Base-by-base conservation (phyloP, 2,113 vertebrate species). In the Bufo gargarizans region DNA sequence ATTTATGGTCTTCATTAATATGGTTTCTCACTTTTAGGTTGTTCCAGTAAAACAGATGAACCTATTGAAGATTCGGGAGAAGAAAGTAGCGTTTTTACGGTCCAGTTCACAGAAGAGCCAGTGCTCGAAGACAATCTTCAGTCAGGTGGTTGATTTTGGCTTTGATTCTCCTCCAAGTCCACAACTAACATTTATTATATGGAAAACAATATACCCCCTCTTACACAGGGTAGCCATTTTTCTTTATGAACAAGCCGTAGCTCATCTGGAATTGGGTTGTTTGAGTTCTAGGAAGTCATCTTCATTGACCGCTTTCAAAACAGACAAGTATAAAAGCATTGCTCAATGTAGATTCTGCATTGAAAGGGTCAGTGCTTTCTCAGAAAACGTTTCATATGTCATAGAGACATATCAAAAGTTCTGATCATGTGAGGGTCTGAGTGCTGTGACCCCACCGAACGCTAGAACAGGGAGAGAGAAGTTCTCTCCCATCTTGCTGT, bases 71-170 rank as follows among this genome's bases (percentile, higher is more conserved):
- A 88, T 8, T 14, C 43, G 10, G 76, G n/a, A 22, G 87, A 82
- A 83, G 71, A 49, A 65, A 50, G 17, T 12, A 88, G 86, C 11
- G 14, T 88, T 8, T 77, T 20, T 59, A 19, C 50, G 14, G 14
- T 88, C 17, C 86, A 88, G 33, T 88, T 76, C 49, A 33, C 56
- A 63, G 86, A 82, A 74, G 33, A 82, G 14, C 20, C 86, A 16
- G 45, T 43, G 7, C 4, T 11, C 11, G 33, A 61, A 20, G 53
- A 88, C n/a, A 17, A 22, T 43, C 72, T 77, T 82, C 80, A 76
- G 11, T 83, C 86, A 82, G 86, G 86, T 87, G 47, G 50, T 67
- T 67, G 33, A 9, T 20, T 76, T 17, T 45, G 13, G 43, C 13
- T 10, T 65, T 65, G 17, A 65, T 20, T n/a, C 20, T 65, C 61